Conservation (phyloP, 2,797 vertebrate genomes). For the Gadopsis marmoratus region DNA sequence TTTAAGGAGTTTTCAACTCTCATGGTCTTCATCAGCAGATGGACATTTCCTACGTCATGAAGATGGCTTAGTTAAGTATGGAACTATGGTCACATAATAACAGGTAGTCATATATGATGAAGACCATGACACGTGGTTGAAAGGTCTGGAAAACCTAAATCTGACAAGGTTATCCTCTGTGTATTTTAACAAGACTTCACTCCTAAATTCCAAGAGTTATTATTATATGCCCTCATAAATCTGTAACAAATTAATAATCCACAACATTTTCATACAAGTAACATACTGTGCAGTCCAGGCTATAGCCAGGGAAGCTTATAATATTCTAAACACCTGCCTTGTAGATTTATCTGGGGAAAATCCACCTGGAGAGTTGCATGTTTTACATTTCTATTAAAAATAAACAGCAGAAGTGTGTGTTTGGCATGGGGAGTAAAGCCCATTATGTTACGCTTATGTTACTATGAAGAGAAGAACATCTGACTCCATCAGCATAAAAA, state of each 20-base stretch:
- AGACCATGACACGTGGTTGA: background rate
- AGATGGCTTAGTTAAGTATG: background rate
- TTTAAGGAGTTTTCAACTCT: background rate
- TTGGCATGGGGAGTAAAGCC: background rate
- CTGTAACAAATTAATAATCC: background rate
- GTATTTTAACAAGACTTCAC: too few relatives aligned
- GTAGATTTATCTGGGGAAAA: background rate
- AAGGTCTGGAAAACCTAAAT: background rate
- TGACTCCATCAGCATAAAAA: background rate
- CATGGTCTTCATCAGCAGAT: background rate
- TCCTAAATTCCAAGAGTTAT: background rate
- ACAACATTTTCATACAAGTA: background rate
- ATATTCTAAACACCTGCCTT: background rate
- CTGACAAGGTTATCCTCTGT: too few relatives aligned
- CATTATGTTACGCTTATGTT: background rate
- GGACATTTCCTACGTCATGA: background rate
- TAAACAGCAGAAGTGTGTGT: background rate
- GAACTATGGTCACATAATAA: background rate
- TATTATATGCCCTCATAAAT: too few relatives aligned
- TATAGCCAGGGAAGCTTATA: background rate
- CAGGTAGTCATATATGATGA: background rate
- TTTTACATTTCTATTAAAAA: background rate
- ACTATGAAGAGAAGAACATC: background rate
- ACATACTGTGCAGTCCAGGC: background rate
- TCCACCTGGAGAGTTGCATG: background rate